Conservation (phyloP, 1,140 invertebrate genomes). For the Drosophila orosa region DNA sequence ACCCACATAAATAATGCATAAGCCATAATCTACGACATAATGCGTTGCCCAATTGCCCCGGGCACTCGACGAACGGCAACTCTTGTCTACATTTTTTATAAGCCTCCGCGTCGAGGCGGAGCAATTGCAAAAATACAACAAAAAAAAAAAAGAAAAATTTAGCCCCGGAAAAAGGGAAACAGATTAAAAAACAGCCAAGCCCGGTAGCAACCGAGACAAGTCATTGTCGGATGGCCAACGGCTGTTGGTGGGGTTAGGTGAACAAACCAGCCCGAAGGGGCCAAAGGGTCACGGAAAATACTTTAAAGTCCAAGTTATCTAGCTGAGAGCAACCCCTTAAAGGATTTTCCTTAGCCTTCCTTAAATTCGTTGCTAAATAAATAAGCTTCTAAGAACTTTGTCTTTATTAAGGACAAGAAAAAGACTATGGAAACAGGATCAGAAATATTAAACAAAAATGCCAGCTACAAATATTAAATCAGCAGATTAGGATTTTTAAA, state of each 20-base stretch:
- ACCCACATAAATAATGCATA: conserved; percentile 81
- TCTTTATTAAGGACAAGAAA: background rate
- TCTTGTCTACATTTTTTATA: conserved; percentile 68
- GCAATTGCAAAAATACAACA: conserved; percentile 10
- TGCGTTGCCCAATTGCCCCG: conserved; percentile 67
- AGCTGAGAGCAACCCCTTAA: background rate
- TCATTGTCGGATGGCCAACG: conserved; percentile 39
- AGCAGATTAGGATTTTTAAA: background rate
- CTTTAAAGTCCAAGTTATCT: conserved; percentile 34
- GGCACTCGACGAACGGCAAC: conserved; percentile 37
- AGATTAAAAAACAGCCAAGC: conserved; percentile 46
- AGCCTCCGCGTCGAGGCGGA: conserved; percentile 45
- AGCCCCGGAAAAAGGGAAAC: conserved; percentile 25
- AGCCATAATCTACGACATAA: conserved; percentile 78
- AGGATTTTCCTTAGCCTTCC: conserved; percentile 16
- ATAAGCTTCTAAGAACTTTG: background rate
- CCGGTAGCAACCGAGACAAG: conserved; percentile 17
- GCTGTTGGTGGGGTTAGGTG: conserved; percentile 22
- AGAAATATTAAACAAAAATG: background rate
- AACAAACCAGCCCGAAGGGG: conserved; percentile 10
- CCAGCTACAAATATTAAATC: background rate
- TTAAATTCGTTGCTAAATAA: background rate
- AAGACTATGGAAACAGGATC: background rate
- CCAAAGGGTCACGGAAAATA: conserved; percentile 51
- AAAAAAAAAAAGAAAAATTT: conserved; percentile 2